Base-by-base conservation (phyloP, 2,888 invertebrate genomes). In the Didymodactylos carnosus region DNA sequence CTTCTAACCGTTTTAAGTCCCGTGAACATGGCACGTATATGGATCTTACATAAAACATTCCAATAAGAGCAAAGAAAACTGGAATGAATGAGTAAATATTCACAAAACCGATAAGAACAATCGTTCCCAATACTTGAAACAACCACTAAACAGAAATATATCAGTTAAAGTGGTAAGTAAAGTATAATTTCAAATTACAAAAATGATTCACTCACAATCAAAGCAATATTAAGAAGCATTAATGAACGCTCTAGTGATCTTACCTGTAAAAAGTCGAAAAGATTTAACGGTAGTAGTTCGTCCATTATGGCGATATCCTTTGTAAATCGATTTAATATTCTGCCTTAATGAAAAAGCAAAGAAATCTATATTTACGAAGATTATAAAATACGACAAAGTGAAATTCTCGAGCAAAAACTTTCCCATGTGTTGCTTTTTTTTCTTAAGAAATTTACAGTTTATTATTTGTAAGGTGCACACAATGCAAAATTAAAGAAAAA, bases 1-100 rank as follows among this genome's bases (percentile, higher is more conserved):
- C 3, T 8, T 62, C 62, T 19, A 62, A n/a, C 35, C 62, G 62
- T 62, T 35, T 62, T 2, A 62, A 35, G 10, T 29, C 35, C 35
- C 62, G 27, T 2, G 29, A 62, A 35, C 62, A 62, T n/a, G 19
- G 35, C 16, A 35, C 62, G 35, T 19, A 62, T 35, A 19, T 10
- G n/a, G 29, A n/a, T 35, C 62, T 29, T 35, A 79, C 73, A 41
- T 49, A 62, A 10, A 35, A n/a, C 29, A 62, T 35, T 3, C 13
- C 2, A 35, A 35, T 19, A 19, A 27, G 10, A n/a, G 19, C 29
- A 19, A 62, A 35, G 7, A 1, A 19, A 8, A n/a, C 0, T 16
- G 62, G 62, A n/a, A 62, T 35, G 2, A 62, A 35, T n/a, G 62
- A 3, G 35, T 35, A 62, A n/a, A 19, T 29, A 62, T 62, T 62